phyloP scores from a whole-genome alignment of 2,888 invertebrate species.

The Cheilosia grossa region DNA sequence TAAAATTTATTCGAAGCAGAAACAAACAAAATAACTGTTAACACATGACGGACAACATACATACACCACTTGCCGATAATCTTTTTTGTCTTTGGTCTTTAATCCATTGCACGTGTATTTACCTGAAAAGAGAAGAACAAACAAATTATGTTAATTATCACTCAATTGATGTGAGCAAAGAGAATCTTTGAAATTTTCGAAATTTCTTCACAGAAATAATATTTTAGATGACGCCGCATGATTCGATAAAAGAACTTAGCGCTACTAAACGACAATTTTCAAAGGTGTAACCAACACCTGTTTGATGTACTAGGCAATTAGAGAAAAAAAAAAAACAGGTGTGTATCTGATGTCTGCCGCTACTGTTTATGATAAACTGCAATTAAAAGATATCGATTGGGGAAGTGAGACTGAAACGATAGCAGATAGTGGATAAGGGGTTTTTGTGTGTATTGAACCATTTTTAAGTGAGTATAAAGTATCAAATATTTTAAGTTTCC shows the following conservation, averaged over 20 bases:
- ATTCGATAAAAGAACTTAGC: constrained; percentile 14
- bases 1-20: constrained; percentile 15
- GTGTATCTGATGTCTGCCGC: not conserved
- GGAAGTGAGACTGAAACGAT: not conserved
- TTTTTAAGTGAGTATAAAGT: too few species aligned
- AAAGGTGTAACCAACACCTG: constrained; percentile 14
- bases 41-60: not conserved
- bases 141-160: constrained; percentile 25
- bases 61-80: constrained; percentile 50
- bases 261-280: not conserved
- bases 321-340: not conserved
- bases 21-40: not conserved
- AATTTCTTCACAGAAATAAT: constrained; percentile 4
- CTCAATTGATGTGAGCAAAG: constrained; percentile 18
- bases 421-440: not conserved
- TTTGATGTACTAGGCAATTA: constrained; percentile 3
- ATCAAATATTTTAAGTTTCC: too few species aligned
- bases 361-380: constrained; percentile 11
- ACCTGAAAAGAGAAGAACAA: constrained; percentile 56
- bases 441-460: not conserved
- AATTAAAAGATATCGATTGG: constrained; percentile 18
- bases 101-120: constrained; percentile 51
- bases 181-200: constrained; percentile 9
- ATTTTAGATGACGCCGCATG: not conserved
- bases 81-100: not conserved